A percentile compares a stretch with the other conserved stretches of the same genome.
Conservation (phyloP, 2,888 invertebrate species). For the Dendrolimus pini region DNA sequence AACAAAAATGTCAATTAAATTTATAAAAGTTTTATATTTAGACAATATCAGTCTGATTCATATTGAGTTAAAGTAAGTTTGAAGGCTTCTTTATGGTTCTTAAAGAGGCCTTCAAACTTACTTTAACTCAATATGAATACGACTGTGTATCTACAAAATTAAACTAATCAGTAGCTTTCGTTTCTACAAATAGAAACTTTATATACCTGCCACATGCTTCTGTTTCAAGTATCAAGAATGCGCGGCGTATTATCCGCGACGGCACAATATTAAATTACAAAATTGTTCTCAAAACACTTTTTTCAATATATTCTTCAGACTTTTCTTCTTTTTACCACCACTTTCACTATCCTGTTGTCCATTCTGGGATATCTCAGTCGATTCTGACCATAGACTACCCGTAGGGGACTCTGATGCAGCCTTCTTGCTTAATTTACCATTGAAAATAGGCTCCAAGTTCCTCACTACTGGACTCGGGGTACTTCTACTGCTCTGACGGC, state of each 20-base stretch:
- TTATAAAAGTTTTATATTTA: no score
- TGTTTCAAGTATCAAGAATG: conserved; percentile 1
- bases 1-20: no score
- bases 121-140: neutral
- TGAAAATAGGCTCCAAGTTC: conserved; percentile 50
- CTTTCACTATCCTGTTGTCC: conserved; percentile 45
- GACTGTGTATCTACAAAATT: no score
- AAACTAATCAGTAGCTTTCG: no score
- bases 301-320: conserved; percentile 85
- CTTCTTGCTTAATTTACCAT: conserved; percentile 51
- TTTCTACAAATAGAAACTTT: no score
- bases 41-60: neutral
- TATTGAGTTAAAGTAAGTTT: no score
- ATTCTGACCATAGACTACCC: conserved; percentile 66
- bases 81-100: no score
- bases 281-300: conserved; percentile 81
- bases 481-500: conserved; percentile 65
- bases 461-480: conserved; percentile 55
- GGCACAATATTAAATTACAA: conserved; percentile 7
- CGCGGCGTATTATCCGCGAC: neutral
- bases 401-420: conserved; percentile 64
- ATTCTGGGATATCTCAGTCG: conserved; percentile 61
- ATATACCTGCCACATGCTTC: conserved; percentile 1
- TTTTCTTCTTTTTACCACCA: conserved; percentile 77
- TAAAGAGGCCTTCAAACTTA: no score